Evolutionary conservation across 2,797 vertebrate species (phyloP).

Genomic region (Thunnus albacares): DNA sequence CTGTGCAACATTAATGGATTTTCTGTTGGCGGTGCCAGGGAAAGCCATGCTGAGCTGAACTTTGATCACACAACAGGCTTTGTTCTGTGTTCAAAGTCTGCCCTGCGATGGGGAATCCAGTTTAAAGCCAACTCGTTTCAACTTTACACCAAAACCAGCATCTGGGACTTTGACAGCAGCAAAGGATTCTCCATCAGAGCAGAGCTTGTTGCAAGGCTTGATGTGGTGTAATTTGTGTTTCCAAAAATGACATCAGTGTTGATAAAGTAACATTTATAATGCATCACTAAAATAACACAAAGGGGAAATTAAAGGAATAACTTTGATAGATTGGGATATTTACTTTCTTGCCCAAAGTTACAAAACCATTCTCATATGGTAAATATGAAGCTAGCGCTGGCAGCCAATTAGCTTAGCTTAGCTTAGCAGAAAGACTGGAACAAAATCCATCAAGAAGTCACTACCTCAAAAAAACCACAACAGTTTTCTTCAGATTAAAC

Average conservation of each 20-base stretch:
- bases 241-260: not conserved
- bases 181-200: conserved; percentile 10
- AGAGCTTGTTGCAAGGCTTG: not conserved
- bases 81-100: conserved; percentile 53
- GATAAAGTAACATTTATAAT: not conserved
- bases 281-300: not conserved
- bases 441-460: too few relatives aligned
- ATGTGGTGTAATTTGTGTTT: not conserved
- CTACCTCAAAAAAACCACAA: too few relatives aligned
- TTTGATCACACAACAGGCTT: conserved; percentile 65
- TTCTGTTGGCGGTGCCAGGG: conserved; percentile 45
- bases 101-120: conserved; percentile 3
- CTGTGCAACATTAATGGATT: conserved; percentile 49
- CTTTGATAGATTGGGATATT: not conserved
- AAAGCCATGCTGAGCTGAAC: conserved; percentile 35
- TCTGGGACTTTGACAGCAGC: conserved; percentile 11
- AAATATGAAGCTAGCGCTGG: too few relatives aligned
- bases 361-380: not conserved
- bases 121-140: conserved; percentile 8
- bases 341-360: not conserved
- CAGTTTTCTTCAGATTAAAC: too few relatives aligned
- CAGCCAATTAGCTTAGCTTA: too few relatives aligned
- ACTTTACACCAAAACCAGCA: conserved; percentile 15
- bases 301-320: not conserved
- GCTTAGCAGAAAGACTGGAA: too few relatives aligned